A percentile compares a stretch with the other conserved stretches of the same genome.
phyloP scores from a whole-genome alignment of 1,140 invertebrate species.

The Philopotamus ludificatus region DNA sequence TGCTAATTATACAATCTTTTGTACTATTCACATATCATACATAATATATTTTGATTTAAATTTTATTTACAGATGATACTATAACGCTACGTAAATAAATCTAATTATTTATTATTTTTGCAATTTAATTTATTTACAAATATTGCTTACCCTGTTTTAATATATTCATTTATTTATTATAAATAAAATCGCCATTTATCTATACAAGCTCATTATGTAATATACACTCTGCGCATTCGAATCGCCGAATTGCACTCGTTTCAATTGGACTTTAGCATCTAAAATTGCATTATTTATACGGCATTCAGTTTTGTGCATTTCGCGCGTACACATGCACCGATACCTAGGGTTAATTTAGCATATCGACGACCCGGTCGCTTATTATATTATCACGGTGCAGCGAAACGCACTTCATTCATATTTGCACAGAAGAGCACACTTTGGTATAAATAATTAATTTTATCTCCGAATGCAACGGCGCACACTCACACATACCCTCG shows the following conservation, averaged over 20 bases:
- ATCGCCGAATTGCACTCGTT: too few species aligned
- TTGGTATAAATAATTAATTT: constrained; percentile 23
- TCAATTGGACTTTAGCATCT: too few species aligned
- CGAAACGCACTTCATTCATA: constrained; percentile 8
- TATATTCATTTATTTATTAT: too few species aligned
- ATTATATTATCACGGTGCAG: neutral
- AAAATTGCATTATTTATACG: too few species aligned
- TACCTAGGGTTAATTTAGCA: too few species aligned
- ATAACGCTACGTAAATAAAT: too few species aligned
- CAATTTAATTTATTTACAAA: constrained; percentile 9
- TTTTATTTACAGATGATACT: too few species aligned
- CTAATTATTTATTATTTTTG: constrained; percentile 4
- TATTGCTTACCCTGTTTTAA: constrained; percentile 26
- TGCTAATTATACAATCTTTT: constrained; percentile 18
- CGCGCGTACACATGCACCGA: too few species aligned
- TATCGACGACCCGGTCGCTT: neutral
- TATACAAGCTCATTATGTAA: too few species aligned
- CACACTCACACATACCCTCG: neutral
- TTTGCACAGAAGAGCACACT: neutral
- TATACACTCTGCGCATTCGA: too few species aligned
- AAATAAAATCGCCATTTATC: too few species aligned
- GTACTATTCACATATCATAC: constrained; percentile 31
- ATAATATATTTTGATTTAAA: neutral
- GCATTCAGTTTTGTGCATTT: too few species aligned
- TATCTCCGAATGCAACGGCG: constrained; percentile 3